phyloP scores from a whole-genome alignment of 2,888 invertebrate species.

The Lampropteryx suffumata region DNA sequence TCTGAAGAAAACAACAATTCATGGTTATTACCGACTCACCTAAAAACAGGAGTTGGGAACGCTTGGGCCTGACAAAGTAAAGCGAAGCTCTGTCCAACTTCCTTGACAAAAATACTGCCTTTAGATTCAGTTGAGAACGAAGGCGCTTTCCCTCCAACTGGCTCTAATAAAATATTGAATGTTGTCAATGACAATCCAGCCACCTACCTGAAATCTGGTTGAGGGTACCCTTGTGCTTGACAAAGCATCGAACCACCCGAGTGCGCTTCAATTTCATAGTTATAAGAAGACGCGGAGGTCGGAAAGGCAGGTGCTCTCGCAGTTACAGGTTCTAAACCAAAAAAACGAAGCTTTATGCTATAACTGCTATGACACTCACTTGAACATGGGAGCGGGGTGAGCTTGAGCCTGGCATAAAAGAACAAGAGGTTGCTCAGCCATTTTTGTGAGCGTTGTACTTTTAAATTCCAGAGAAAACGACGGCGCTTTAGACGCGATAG shows the following conservation, averaged over 20 bases:
- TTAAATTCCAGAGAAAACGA: conserved; percentile 82
- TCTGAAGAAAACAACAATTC: conserved; percentile 69
- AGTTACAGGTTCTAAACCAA: conserved; percentile 75
- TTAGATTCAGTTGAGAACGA: conserved; percentile 85
- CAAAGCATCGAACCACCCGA: conserved; percentile 78
- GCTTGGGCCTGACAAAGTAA: conserved; percentile 85
- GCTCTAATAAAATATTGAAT: conserved; percentile 69
- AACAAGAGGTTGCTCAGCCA: conserved; percentile 77
- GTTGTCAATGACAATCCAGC: conserved; percentile 30
- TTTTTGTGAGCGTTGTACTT: conserved; percentile 83
- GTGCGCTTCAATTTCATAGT: conserved; percentile 65
- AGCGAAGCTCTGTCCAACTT: conserved; percentile 81
- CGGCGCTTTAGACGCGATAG: conserved; percentile 84
- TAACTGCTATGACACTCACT: conserved; percentile 74
- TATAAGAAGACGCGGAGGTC: conserved; percentile 76
- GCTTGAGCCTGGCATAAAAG: conserved; percentile 88
- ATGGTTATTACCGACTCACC: conserved; percentile 72
- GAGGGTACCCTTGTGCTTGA: conserved; percentile 84
- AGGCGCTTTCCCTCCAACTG: conserved; percentile 84
- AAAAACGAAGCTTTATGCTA: conserved; percentile 39
- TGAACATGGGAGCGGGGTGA: conserved; percentile 86
- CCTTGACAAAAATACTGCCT: conserved; percentile 84
- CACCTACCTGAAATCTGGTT: conserved; percentile 86
- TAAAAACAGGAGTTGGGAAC: conserved; percentile 84
- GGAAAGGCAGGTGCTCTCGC: conserved; percentile 78